phyloP scores from a whole-genome alignment of 2,888 invertebrate species.

The Sesamia inferens region DNA sequence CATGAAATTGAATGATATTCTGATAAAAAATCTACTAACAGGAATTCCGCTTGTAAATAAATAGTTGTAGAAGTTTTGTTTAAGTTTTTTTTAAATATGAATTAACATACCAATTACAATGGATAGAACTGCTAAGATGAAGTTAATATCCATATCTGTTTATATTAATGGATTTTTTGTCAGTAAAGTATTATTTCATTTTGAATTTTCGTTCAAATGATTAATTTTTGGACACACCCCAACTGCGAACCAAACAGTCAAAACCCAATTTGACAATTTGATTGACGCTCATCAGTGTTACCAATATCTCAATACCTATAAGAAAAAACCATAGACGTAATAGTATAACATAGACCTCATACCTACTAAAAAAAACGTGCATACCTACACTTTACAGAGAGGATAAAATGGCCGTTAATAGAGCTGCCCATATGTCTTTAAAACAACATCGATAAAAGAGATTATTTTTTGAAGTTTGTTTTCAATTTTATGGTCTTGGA shows the following conservation, averaged over 20 bases:
- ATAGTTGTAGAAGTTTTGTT: slow-evolving; percentile 20
- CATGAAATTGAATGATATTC: not conserved
- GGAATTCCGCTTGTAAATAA: slow-evolving; percentile 35
- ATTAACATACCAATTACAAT: slow-evolving; percentile 61
- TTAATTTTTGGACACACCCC: slow-evolving; percentile 64
- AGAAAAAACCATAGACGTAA: too few relatives aligned
- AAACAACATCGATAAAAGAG: too few relatives aligned
- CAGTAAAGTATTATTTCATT: slow-evolving; percentile 28
- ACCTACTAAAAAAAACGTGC: too few relatives aligned
- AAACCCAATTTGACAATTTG: too few relatives aligned
- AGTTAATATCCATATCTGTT: slow-evolving; percentile 36
- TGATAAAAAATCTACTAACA: not conserved
- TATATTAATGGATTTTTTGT: slow-evolving; percentile 9
- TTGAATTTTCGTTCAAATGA: slow-evolving; percentile 21
- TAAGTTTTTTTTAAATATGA: not conserved
- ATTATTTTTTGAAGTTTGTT: too few relatives aligned
- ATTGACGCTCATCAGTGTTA: too few relatives aligned
- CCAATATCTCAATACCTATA: too few relatives aligned
- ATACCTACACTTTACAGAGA: too few relatives aligned
- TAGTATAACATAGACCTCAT: too few relatives aligned
- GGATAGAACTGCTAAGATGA: slow-evolving; percentile 20
- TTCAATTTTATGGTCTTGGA: too few relatives aligned
- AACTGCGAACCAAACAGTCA: slow-evolving; percentile 29
- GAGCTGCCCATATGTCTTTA: too few relatives aligned
- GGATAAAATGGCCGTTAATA: too few relatives aligned